A percentile compares a stretch with the other conserved stretches of the same genome.
Conservation (phyloP, 2,888 invertebrate species). For the Lasius fuliginosus region DNA sequence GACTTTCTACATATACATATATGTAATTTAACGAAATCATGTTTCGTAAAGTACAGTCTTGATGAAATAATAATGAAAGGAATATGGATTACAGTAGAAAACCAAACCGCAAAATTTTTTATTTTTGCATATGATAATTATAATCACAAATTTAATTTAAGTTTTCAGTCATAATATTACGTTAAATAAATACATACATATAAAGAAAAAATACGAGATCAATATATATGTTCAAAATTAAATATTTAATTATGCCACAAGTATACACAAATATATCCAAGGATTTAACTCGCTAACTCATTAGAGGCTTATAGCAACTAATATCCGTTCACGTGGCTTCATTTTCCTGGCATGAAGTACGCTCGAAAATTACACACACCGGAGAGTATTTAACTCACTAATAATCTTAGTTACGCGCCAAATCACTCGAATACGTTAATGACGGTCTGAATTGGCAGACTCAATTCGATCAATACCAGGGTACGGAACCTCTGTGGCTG, state of each 20-base stretch:
- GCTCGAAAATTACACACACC: not conserved
- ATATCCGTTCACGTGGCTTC: not conserved
- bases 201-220: not conserved
- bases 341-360: not conserved
- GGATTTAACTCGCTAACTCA: not conserved
- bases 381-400: slow-evolving; percentile 17
- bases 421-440: slow-evolving; percentile 36
- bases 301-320: not conserved
- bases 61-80: not conserved
- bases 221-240: not conserved
- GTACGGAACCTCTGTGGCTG: slow-evolving; percentile 28
- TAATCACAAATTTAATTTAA: not conserved
- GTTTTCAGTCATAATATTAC: not conserved
- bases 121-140: not conserved
- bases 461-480: slow-evolving; percentile 44
- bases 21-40: not conserved
- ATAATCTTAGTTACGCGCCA: slow-evolving; percentile 46
- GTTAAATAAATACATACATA: not conserved
- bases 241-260: not conserved
- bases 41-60: not conserved
- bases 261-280: not conserved
- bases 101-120: not conserved
- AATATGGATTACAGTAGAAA: not conserved
- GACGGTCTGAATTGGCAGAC: slow-evolving; percentile 6
- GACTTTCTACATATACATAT: not conserved